Evolutionary conservation across 2,888 invertebrate species (phyloP).

Genomic region (Mesorhabditis belari): DNA sequence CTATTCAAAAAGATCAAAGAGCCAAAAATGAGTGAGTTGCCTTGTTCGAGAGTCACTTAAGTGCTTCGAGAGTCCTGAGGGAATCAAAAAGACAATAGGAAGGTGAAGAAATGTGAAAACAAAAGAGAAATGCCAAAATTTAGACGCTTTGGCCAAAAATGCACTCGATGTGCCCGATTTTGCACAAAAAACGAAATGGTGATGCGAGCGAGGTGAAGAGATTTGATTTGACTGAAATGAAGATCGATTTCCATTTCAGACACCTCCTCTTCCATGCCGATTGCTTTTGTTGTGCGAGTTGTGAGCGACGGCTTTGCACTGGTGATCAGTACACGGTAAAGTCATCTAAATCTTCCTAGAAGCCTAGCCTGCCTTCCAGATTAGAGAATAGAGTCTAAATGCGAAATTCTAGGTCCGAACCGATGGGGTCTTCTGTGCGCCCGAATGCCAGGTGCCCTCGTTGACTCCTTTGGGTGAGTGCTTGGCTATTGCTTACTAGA

Average conservation of each 20-base stretch:
- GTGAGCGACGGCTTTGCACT: constrained; percentile 77
- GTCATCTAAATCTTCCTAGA: too few relatives aligned
- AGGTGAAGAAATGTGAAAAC: too few relatives aligned
- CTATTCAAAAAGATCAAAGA: too few relatives aligned
- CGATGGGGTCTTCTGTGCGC: constrained; percentile 35
- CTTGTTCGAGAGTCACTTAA: too few relatives aligned
- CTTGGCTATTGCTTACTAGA: too few relatives aligned
- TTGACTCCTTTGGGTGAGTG: too few relatives aligned
- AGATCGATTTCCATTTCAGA: not conserved
- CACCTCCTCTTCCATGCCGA: constrained; percentile 93
- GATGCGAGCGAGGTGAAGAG: constrained; percentile 76
- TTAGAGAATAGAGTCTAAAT: too few relatives aligned
- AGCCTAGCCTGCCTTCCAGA: too few relatives aligned
- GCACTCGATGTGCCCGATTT: constrained; percentile 86
- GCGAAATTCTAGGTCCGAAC: too few relatives aligned
- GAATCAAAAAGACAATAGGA: too few relatives aligned
- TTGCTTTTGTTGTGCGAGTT: constrained; percentile 82
- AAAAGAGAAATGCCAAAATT: constrained; percentile 6
- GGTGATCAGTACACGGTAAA: constrained; percentile 96
- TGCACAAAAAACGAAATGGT: constrained; percentile 96
- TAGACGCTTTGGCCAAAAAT: constrained; percentile 56
- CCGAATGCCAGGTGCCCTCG: constrained; percentile 33
- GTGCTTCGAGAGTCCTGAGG: too few relatives aligned
- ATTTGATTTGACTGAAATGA: constrained; percentile 59
- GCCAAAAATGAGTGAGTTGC: too few relatives aligned